phyloP scores from a whole-genome alignment of 2,113 vertebrate genomes.

The Chroicocephalus ridibundus region DNA sequence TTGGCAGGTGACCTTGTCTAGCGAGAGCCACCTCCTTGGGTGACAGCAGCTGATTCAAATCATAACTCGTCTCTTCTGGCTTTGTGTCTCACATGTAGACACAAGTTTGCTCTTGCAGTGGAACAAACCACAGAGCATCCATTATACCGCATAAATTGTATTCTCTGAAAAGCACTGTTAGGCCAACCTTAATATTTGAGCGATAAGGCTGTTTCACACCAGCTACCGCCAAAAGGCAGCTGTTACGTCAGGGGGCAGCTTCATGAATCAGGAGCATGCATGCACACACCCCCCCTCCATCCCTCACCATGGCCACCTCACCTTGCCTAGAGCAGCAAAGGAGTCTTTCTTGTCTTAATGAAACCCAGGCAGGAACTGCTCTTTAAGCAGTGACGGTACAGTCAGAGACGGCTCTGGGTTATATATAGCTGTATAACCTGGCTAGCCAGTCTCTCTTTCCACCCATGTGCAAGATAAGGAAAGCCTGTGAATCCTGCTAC shows the following conservation, averaged over 20 bases:
- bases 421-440: not conserved
- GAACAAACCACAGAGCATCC: not conserved
- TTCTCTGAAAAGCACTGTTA: not conserved
- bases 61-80: not conserved
- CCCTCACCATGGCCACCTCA: not conserved
- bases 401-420: not conserved
- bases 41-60: not conserved
- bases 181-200: not conserved
- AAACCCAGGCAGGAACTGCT: not conserved
- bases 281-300: not conserved
- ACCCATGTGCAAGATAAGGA: not conserved
- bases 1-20: not conserved
- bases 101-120: not conserved
- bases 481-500: not conserved
- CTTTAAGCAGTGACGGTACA: not conserved
- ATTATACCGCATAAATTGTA: not conserved
- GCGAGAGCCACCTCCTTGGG: not conserved
- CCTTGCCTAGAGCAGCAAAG: not conserved
- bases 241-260: not conserved
- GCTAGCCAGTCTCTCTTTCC: not conserved
- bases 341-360: not conserved
- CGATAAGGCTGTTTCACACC: not conserved
- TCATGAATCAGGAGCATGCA: not conserved
- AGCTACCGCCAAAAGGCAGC: not conserved
- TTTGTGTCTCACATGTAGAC: not conserved